Evolutionary conservation across 1,140 invertebrate species (phyloP), one percentile per base, ranked within the genome.

Genomic region (Trachymyrmex septentrionalis): DNA sequence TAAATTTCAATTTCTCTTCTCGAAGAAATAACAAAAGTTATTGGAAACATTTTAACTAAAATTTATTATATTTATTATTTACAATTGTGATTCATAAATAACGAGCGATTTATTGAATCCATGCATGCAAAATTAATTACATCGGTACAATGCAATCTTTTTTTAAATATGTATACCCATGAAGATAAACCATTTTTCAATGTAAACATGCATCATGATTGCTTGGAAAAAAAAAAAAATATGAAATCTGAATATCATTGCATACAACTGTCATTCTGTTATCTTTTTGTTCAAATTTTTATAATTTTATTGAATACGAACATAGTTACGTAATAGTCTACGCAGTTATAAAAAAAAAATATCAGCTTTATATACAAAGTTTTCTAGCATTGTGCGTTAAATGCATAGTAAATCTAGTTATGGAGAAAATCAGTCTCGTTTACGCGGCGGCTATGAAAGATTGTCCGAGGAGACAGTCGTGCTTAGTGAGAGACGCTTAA

Each of bases 371-470:
- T n/a, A n/a, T n/a, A 59, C 57, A 10, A 2, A 59, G 19, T 2
- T 10, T 59, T 57, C 34, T 21, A 71, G 30, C 21, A 30, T 72
- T 48, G 34, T 12, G 66, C 38, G 38, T 81, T 81, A 81, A 81
- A 81, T 44, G 50, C 30, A 69, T 44, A 30, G 50, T 81, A 57
- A 72, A 72, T 72, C 53, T 69, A 57, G 10, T 57, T 34, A 19
- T 27, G 66, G 4, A 44, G 78, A 72, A 81, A 81, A 81, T 81
- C 67, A 72, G 50, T 57, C 66, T 72, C 66, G 50, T 71, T 81
- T 81, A 71, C 50, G 66, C 30, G 30, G 30, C 21, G 30, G 30
- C 34, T 21, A 27, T 55, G 78, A 81, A 72, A 72, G 78, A 81
- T 81, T n/a, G 50, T 30, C 57, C 66, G 27, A 38, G 66, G 48